Percentiles rank a stretch among this genome's conserved stretches.
These are phyloP conservation scores for Podarcis cretensis DNA, from an alignment of 2,113 vertebrate genomes.

Conservation along the genomic window DNA sequence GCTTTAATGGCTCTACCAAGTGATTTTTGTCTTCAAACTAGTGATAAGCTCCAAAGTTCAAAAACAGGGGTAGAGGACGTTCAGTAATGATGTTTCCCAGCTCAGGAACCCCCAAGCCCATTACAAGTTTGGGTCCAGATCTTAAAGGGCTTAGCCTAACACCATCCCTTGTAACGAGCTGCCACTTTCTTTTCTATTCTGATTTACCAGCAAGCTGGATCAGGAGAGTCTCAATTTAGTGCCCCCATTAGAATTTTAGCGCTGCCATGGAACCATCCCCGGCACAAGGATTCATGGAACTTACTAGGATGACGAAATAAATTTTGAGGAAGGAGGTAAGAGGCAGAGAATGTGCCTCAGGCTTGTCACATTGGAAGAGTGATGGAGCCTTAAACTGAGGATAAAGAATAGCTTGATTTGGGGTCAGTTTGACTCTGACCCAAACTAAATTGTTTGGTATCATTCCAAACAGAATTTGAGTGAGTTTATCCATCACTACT, in stretches of 20 bases:
- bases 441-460: not conserved
- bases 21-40: not conserved
- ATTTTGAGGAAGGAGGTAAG: not conserved
- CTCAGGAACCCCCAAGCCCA: not conserved
- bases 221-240: not conserved
- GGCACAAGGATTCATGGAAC: not conserved
- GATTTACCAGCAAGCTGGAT: not conserved
- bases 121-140: not conserved
- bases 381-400: not conserved
- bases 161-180: not conserved
- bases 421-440: too few relatives aligned
- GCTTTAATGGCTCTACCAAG: not conserved
- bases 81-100: not conserved
- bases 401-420: not conserved
- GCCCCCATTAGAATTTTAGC: not conserved
- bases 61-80: not conserved
- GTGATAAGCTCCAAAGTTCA: not conserved
- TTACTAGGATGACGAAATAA: not conserved
- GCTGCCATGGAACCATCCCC: not conserved
- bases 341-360: not conserved
- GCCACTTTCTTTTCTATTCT: not conserved
- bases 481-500: not conserved
- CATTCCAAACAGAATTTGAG: not conserved
- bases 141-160: not conserved
- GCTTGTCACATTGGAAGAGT: too few relatives aligned